These are phyloP conservation scores for Sogatella furcifera DNA, from an alignment of 1,140 invertebrate genomes.

Conservation along the genomic window DNA sequence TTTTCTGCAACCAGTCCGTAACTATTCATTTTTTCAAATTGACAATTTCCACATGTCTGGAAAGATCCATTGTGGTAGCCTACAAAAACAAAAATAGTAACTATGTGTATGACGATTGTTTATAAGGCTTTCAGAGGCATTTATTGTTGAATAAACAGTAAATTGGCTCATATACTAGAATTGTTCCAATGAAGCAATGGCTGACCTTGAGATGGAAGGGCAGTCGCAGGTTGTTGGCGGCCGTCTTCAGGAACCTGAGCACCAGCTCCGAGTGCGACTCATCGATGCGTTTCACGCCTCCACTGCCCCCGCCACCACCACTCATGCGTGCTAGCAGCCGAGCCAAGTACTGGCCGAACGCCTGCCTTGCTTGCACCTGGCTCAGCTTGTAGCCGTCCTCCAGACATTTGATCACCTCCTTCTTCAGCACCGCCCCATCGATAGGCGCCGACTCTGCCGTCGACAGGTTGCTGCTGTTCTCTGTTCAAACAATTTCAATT, in stretches of 20 bases:
- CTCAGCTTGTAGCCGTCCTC: constrained; percentile 41
- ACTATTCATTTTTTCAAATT: too few species aligned
- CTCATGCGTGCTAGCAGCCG: constrained; percentile 52
- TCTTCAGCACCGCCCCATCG: constrained; percentile 14
- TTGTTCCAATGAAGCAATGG: too few species aligned
- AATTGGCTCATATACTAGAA: too few species aligned
- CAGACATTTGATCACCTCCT: constrained; percentile 35
- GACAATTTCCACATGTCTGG: too few species aligned
- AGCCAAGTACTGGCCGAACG: constrained; percentile 73
- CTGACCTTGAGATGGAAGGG: constrained; percentile 57
- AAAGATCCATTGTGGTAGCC: too few species aligned
- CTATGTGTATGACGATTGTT: too few species aligned
- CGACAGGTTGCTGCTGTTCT: too few species aligned
- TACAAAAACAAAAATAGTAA: too few species aligned
- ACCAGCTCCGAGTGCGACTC: constrained; percentile 56
- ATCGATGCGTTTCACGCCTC: constrained; percentile 42
- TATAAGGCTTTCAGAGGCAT: too few species aligned
- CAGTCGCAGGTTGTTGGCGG: constrained; percentile 60
- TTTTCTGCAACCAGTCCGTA: too few species aligned
- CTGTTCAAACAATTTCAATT: not conserved
- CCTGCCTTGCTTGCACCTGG: constrained; percentile 57
- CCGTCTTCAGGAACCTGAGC: constrained; percentile 72
- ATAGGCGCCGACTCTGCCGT: not conserved
- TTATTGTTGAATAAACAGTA: too few species aligned
- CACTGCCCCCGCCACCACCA: constrained; percentile 43